Evolutionary conservation across 1,140 invertebrate species (phyloP), one percentile per base, ranked within the genome.

Genomic region (Heliconius himera): DNA sequence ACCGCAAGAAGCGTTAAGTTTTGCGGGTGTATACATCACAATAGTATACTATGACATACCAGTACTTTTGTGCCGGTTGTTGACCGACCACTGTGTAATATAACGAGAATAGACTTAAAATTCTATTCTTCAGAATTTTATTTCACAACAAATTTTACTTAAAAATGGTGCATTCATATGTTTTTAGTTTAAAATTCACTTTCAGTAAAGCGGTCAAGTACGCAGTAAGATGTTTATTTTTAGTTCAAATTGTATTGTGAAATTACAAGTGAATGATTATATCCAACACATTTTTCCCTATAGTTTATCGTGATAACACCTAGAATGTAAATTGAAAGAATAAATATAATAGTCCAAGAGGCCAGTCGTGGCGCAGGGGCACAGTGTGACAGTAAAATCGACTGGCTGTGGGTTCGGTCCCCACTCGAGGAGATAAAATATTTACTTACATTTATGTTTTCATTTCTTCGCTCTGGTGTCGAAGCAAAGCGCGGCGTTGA

Each of bases 1-100:
- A 60, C 77, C 73, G 72, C 77, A 79, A 70, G 72, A 74, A 79
- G 73, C 77, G 71, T 81, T 76, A 79, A 51, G 72, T 84, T 85
- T 83, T 81, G 76, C 82, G 74, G 79, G 77, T 79, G 84, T 83
- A 83, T 83, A 82, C 77, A 81, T 74, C 72, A 82, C 74, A 83
- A 85, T 85, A 78, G 78, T 80, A 71, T 70, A 80, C 74, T 60
- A 76, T 73, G 66, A 51, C 72, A 74, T 80, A 70, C 41, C 74
- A 74, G 33, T 81, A 78, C 38, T 51, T 60, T 81, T 83, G 80
- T 78, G 72, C 74, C 78, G 80, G 71, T 78, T 83, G 80, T 82
- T 82, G 80, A 84, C 80, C 60, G 60, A 29, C 60, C 26, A 66
- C 60, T 66, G 4, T 29, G 78, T 66, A 38, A 74, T 46, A 36